A percentile compares a stretch with the other conserved stretches of the same genome.
Conservation (phyloP, 2,113 vertebrate genomes). For the Nycticorax nycticorax region DNA sequence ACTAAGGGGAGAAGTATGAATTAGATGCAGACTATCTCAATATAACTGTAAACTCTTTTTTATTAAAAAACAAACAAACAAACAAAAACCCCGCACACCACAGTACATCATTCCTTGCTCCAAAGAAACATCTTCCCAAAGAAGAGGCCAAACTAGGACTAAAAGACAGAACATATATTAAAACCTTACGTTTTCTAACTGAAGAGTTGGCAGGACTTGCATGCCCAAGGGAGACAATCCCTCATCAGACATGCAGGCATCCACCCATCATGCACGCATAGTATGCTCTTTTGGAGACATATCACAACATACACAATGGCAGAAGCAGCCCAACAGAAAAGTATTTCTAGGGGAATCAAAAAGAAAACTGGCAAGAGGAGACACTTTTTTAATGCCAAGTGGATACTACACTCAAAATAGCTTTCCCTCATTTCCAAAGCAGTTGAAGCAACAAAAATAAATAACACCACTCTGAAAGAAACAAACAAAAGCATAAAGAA, state of each 20-base stretch:
- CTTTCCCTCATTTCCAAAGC: conserved; percentile 20
- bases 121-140: not conserved
- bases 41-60: not conserved
- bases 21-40: not conserved
- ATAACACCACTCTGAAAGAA: not conserved
- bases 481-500: conserved; percentile 12
- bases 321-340: not conserved
- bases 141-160: not conserved
- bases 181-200: conserved; percentile 14
- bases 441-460: conserved; percentile 6
- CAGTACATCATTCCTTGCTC: not conserved
- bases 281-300: not conserved
- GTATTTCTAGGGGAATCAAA: not conserved
- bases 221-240: not conserved
- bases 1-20: not conserved
- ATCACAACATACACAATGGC: not conserved
- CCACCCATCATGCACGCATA: not conserved
- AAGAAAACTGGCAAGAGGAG: conserved; percentile 4
- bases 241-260: conserved; percentile 38
- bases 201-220: conserved; percentile 16
- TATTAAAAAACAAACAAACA: not conserved
- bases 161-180: not conserved
- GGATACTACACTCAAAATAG: not conserved
- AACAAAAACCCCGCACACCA: not conserved
- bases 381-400: not conserved